phyloP scores from a whole-genome alignment of 2,797 vertebrate species.

The Periparus ater region DNA sequence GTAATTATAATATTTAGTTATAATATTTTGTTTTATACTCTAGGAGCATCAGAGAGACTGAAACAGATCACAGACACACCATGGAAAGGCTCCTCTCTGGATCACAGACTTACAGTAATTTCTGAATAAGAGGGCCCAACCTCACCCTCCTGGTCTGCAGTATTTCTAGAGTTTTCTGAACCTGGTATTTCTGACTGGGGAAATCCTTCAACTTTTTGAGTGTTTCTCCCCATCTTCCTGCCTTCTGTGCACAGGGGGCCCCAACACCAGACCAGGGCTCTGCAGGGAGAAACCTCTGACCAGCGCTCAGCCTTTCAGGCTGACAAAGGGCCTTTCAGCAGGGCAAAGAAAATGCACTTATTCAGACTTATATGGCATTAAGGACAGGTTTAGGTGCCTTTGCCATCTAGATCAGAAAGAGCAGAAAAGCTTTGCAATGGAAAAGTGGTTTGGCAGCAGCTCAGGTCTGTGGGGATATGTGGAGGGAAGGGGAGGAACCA shows the following conservation, averaged over 20 bases:
- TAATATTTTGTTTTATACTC: neutral
- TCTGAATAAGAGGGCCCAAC: neutral
- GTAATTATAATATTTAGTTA: neutral
- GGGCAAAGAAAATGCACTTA: neutral
- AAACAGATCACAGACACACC: neutral
- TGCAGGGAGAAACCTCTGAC: neutral
- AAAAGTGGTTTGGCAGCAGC: neutral
- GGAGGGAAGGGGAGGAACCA: neutral
- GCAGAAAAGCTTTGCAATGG: neutral
- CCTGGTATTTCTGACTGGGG: neutral
- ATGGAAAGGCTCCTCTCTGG: neutral
- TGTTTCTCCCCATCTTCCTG: neutral
- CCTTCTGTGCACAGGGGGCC: neutral
- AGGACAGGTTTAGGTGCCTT: neutral
- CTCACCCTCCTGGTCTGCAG: neutral
- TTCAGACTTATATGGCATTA: neutral
- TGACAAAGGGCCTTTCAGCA: neutral
- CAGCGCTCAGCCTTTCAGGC: rapidly evolving
- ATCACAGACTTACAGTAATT: neutral
- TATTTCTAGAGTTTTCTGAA: neutral
- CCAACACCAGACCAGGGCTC: neutral
- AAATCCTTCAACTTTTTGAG: neutral
- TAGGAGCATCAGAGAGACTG: neutral
- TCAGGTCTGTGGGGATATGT: neutral
- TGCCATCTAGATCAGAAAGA: neutral